Evolutionary conservation across 2,797 vertebrate species (phyloP).

Genomic region (Halcyon smyrnensis): DNA sequence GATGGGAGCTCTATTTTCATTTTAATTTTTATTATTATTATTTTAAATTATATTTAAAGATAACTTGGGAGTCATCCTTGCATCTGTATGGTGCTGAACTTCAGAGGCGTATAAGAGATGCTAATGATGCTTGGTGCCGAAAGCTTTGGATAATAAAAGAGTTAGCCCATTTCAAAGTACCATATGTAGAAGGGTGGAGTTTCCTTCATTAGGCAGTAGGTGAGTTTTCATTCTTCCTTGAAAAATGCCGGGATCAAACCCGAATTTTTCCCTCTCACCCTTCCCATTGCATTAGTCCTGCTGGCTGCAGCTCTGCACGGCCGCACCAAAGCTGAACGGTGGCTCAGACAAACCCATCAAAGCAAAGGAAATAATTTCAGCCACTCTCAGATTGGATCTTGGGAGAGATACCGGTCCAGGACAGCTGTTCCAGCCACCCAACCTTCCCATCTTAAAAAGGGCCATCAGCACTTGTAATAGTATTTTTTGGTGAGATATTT

Average conservation of each 20-base stretch:
- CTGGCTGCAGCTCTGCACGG: not conserved
- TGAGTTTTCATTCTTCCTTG: not conserved
- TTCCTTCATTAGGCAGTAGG: not conserved
- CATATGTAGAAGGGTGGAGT: not conserved
- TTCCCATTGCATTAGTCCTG: not conserved
- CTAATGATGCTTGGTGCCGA: not conserved
- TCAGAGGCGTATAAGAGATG: not conserved
- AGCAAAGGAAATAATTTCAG: not conserved
- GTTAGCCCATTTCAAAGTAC: not conserved
- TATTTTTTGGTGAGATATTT: not conserved
- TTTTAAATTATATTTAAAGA: slow-evolving; percentile 65
- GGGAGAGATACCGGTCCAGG: not conserved
- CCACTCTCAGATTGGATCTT: not conserved
- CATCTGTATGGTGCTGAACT: slow-evolving; percentile 62
- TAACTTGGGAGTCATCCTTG: slow-evolving; percentile 77
- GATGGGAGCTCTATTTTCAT: slow-evolving; percentile 71
- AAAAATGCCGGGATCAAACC: not conserved
- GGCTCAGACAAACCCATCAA: not conserved
- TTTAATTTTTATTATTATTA: not conserved
- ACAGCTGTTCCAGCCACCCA: not conserved
- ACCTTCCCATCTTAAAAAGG: not conserved
- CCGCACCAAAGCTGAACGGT: not conserved
- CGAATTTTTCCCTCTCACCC: not conserved
- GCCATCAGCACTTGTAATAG: not conserved
- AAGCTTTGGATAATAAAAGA: not conserved